Evolutionary conservation across 2,113 vertebrate species (phyloP).

Genomic region (Pycnonotus jocosus): DNA sequence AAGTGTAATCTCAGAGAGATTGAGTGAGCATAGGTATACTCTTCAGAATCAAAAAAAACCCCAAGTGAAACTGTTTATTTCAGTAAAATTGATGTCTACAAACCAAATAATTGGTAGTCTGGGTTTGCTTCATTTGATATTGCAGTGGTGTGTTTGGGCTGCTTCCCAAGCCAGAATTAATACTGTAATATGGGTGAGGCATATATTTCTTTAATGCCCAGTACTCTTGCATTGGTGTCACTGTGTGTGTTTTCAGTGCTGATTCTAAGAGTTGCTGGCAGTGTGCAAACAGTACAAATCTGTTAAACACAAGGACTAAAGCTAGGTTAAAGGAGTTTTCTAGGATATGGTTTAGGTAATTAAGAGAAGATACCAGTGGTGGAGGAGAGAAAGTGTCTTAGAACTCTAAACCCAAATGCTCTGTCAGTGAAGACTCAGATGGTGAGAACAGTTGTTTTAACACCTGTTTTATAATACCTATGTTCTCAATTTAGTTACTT

Average conservation of each 20-base stretch:
- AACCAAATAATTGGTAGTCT: neutral
- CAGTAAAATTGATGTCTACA: neutral
- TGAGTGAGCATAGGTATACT: neutral
- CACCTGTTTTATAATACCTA: neutral
- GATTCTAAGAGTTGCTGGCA: neutral
- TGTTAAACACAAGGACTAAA: neutral
- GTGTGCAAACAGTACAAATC: neutral
- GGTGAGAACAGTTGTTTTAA: neutral
- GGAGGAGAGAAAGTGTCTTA: neutral
- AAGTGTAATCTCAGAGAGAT: neutral
- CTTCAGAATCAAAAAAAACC: neutral
- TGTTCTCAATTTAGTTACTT: neutral
- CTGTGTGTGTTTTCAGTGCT: neutral
- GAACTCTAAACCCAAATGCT: neutral
- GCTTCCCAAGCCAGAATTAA: neutral
- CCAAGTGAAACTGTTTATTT: neutral
- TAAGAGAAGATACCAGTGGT: neutral
- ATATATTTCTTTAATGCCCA: neutral
- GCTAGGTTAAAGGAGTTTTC: neutral
- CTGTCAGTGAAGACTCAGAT: neutral
- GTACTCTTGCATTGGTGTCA: neutral
- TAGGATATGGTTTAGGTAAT: neutral
- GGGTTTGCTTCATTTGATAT: neutral
- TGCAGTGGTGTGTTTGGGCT: neutral
- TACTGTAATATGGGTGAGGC: neutral